Percentiles rank a stretch among this genome's conserved stretches.
Conservation (phyloP, 2,113 vertebrate species). For the Carlito syrichta region DNA sequence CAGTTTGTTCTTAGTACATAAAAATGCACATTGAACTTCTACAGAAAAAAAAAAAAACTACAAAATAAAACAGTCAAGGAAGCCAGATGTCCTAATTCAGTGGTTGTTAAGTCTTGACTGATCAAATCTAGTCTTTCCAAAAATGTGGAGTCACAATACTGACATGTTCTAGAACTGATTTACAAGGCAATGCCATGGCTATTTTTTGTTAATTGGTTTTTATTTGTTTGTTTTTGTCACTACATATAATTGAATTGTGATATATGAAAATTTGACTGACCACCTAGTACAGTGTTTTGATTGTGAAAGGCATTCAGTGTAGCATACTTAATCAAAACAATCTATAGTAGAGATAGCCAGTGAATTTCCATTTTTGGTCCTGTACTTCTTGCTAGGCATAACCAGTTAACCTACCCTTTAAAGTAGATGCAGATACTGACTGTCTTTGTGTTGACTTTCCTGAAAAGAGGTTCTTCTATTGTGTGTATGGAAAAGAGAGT, state of each 20-base stretch:
- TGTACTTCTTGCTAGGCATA: background rate
- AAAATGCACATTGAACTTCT: background rate
- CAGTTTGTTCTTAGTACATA: background rate
- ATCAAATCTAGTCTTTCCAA: background rate
- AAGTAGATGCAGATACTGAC: background rate
- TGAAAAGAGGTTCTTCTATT: background rate
- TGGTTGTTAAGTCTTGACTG: background rate
- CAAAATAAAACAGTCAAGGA: background rate
- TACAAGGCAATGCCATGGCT: background rate
- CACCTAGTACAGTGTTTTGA: background rate
- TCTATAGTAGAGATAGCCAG: background rate
- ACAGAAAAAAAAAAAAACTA: background rate
- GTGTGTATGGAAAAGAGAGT: background rate
- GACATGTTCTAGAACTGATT: background rate
- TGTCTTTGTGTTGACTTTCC: background rate
- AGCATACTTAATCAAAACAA: background rate
- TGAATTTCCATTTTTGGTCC: background rate
- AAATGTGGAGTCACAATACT: background rate
- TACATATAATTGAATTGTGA: background rate
- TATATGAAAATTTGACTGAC: background rate
- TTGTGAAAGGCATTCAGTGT: background rate
- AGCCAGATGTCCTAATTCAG: background rate
- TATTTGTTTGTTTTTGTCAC: background rate
- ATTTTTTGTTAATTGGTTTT: background rate
- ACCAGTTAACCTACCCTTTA: background rate